Evolutionary conservation across 2,888 invertebrate species (phyloP).

Genomic region (Himalopsyche tibetana): DNA sequence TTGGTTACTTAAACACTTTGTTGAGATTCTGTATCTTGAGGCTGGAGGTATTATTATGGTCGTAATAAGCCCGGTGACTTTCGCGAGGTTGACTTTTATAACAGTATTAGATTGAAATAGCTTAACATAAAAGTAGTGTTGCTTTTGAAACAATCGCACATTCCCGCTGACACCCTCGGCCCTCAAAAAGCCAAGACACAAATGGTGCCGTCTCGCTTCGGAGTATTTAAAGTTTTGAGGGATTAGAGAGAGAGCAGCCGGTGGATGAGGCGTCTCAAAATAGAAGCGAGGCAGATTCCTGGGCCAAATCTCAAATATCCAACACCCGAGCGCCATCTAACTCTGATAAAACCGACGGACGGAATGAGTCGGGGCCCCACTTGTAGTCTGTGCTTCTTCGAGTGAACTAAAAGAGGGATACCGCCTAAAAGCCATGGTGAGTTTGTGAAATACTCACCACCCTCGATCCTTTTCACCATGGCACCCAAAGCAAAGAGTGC

Average conservation of each 20-base stretch:
- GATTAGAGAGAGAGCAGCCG: conserved; percentile 70
- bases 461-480: conserved; percentile 58
- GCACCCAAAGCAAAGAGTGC: conserved; percentile 66
- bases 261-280: conserved; percentile 73
- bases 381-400: conserved; percentile 87
- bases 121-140: conserved; percentile 76
- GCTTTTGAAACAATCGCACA: conserved; percentile 69
- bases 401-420: conserved; percentile 82
- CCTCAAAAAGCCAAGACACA: conserved; percentile 65
- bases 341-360: conserved; percentile 84
- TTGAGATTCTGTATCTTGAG: not conserved
- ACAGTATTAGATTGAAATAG: conserved; percentile 71
- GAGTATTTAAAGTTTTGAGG: conserved; percentile 64
- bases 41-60: not conserved
- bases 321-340: conserved; percentile 83
- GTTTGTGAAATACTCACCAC: conserved; percentile 67
- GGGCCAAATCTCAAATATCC: conserved; percentile 81
- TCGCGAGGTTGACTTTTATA: conserved; percentile 49
- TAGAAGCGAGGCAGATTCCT: conserved; percentile 78
- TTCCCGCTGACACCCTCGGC: conserved; percentile 57
- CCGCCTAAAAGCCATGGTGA: conserved; percentile 82
- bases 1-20: not conserved
- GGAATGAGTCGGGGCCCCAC: conserved; percentile 83
- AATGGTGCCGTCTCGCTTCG: not conserved
- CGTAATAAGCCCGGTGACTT: conserved; percentile 50